Base-by-base conservation (phyloP, 2,888 invertebrate species). In the Agelastica alni region DNA sequence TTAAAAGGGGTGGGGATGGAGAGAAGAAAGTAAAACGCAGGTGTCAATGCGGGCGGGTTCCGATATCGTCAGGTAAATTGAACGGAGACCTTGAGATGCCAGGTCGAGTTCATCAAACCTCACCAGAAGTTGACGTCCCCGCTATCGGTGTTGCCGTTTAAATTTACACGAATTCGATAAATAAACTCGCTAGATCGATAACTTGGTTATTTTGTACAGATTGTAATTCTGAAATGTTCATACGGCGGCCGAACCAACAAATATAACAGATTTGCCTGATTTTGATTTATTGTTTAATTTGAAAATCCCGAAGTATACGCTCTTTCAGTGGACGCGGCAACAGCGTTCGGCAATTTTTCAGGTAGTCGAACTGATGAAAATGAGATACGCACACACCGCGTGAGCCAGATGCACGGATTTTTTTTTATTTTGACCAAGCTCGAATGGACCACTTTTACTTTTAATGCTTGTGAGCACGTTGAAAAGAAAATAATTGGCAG, bases 371-470 rank as follows among this genome's bases (percentile, higher is more conserved):
- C 43, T 37, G 43, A n/a, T n/a, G n/a, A n/a, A n/a, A n/a, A n/a
- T n/a, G n/a, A n/a, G n/a, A 53, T 49, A 51, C 52, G 53, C 54
- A 56, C 9, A n/a, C 57, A 49, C 53, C 46, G 46, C 52, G 26
- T 36, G 45, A 42, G 45, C 56, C 58, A 60, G 56, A 51, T 48
- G 58, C 37, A 41, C 13, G 17, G 30, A 28, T 39, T 34, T 47
- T 49, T 45, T 55, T 47, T 31, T 47, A 42, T 53, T 48, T 43
- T 46, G 39, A 30, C 9, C n/a, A n/a, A 9, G 13, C 28, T 45
- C 41, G 10, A 32, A 53, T 56, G 60, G 63, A 63, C 63, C 64
- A 66, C 68, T 68, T 66, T 68, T 66, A 66, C 66, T 68, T 66
- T 68, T 59, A 51, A 52, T 30, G 46, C 51, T 54, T 36, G 32